Evolutionary conservation across 37 sponge, comb jelly and placozoan species (phyloP).

Genomic region (Mnemiopsis leidyi): DNA sequence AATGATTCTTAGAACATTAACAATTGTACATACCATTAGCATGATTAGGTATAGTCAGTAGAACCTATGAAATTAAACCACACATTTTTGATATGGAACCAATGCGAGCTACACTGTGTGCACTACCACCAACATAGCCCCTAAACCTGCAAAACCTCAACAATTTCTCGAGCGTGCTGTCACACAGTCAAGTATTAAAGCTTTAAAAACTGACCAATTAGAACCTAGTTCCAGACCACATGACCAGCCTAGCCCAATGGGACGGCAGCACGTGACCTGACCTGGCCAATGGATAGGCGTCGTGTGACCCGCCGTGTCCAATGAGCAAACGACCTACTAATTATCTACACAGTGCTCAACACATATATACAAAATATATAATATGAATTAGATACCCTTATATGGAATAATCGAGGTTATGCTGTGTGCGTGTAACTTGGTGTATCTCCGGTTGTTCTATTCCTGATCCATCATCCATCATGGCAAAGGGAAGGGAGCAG

Average conservation of each 20-base stretch:
- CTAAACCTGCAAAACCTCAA: not conserved
- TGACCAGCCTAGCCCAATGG: not conserved
- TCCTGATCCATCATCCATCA: not conserved
- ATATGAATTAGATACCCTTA: constrained; percentile 56
- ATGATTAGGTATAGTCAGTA: too few relatives aligned
- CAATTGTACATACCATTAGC: too few relatives aligned
- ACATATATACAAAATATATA: constrained; percentile 37
- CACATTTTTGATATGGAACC: not conserved
- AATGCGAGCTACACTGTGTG: not conserved
- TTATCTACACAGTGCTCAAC: constrained; percentile 44
- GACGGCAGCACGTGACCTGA: constrained; percentile 6
- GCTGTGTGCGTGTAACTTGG: constrained; percentile 39
- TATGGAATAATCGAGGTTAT: constrained; percentile 34
- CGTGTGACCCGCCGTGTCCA: not conserved
- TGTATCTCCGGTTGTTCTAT: constrained; percentile 10
- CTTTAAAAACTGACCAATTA: constrained; percentile 33
- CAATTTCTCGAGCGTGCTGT: not conserved
- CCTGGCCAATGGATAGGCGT: not conserved
- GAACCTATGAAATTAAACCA: not conserved
- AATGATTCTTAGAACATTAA: too few relatives aligned
- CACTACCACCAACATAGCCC: not conserved
- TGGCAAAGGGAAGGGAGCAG: too few relatives aligned
- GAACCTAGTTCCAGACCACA: not conserved
- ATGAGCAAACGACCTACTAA: constrained; percentile 37
- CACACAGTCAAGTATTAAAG: not conserved